Evolutionary conservation across 92 coral and sea anemone species (phyloP), one percentile per base, ranked within the genome.

Genomic region (Isaurus tuberculatus): DNA sequence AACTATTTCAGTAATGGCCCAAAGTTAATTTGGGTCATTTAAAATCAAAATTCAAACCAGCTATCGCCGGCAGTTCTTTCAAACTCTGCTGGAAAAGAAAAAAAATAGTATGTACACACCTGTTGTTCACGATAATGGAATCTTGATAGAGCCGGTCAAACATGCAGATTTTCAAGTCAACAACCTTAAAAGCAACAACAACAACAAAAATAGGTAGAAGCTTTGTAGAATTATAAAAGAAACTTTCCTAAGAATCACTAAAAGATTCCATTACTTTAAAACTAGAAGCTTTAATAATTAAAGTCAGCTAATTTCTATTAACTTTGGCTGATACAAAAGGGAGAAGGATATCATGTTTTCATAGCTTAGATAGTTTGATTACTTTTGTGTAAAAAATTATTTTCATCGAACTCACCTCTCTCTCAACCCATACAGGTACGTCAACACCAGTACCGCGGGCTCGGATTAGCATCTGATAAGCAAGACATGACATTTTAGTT

Each of bases 391-490:
- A 0, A 16, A 14, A 49, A n/a, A n/a, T n/a, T n/a, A n/a, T 25
- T 20, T 32, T 3, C 26, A 66, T 57, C 25, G 23, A 6, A 46
- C 81, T 3, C 74, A 92, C 97, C 85, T 96, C 99, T 71, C 99
- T 84, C 73, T 96, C 94, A 58, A 96, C 97, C 99, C 98, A 97
- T 0, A 97, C 98, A 14, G 99, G 99, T 8, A 97, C 98, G 84
- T 97, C 97, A n/a, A 94, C 86, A 48, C 99, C 98, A 57, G 93
- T 85, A 20, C 98, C 98, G 58, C 92, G 91, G 11, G 94, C 94
- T 29, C 98, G 87, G 71, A 92, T 84, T 75, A 95, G 79, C 65
- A 95, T 95, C 98, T 95, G 83, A 16, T 9, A 70, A 17, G 23
- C 36, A 70, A 81, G 33, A 27, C 44, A 29, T 19, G 2, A 70